Evolutionary conservation across 2,888 invertebrate genomes (phyloP).

Genomic region (Adela reaumurella): DNA sequence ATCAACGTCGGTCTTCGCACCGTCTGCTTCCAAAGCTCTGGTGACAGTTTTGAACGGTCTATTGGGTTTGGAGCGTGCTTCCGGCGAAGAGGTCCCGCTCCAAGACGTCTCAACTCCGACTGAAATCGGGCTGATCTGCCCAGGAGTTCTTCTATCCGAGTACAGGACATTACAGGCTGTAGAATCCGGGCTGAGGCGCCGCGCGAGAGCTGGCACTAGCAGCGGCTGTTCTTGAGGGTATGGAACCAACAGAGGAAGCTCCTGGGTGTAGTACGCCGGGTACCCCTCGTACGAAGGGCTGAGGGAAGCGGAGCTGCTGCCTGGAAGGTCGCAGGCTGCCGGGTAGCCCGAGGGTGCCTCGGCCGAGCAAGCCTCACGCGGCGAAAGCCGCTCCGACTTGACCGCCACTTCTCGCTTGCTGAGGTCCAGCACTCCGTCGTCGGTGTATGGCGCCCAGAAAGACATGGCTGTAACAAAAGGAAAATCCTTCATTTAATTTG

Average conservation of each 20-base stretch:
- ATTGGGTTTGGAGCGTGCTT: slow-evolving; percentile 33
- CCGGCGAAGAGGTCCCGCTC: slow-evolving; percentile 12
- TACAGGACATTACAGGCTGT: no score
- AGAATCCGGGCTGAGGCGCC: slow-evolving; percentile 7
- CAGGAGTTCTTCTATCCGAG: slow-evolving; percentile 4
- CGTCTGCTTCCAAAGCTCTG: slow-evolving; percentile 48
- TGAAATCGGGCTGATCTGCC: not conserved
- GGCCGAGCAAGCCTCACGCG: not conserved
- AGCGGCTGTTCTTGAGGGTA: no score
- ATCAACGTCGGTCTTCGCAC: slow-evolving; percentile 17
- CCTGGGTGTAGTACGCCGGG: no score
- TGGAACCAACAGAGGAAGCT: no score
- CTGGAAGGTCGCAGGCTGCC: not conserved
- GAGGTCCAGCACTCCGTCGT: slow-evolving; percentile 4
- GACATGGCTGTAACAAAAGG: slow-evolving; percentile 2
- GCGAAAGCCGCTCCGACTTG: not conserved
- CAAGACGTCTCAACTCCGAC: slow-evolving; percentile 3
- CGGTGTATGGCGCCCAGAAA: slow-evolving; percentile 5
- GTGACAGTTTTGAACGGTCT: slow-evolving; percentile 72
- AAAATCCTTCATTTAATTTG: no score
- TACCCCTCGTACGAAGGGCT: not conserved
- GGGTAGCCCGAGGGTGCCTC: not conserved
- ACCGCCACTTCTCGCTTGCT: not conserved
- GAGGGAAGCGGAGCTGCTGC: not conserved
- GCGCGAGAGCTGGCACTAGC: slow-evolving; percentile 3